Evolutionary conservation across 2,113 vertebrate genomes (phyloP).

Genomic region (Climacteris rufus): DNA sequence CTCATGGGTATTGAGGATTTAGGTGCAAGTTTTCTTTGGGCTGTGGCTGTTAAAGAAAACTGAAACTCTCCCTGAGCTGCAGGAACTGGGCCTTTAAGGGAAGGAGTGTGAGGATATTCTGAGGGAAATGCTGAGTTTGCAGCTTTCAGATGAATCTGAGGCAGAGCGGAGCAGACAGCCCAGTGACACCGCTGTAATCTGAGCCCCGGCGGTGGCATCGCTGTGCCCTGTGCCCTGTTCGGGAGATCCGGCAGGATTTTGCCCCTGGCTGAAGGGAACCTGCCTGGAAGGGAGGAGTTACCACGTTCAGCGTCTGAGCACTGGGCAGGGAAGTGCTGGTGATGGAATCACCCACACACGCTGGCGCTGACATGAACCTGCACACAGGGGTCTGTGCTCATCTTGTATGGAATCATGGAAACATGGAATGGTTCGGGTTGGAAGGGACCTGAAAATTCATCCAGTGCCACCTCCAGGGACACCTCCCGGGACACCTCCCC

Average conservation of each 20-base stretch:
- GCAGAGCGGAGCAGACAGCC: not conserved
- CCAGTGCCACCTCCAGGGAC: not conserved
- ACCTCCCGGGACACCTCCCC: not conserved
- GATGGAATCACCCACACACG: fast-evolving
- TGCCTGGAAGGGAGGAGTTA: not conserved
- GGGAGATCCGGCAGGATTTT: not conserved
- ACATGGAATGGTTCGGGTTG: not conserved
- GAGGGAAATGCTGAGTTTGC: not conserved
- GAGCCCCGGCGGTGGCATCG: not conserved
- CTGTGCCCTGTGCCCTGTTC: fast-evolving
- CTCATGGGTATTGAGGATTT: not conserved
- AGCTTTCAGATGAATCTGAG: not conserved
- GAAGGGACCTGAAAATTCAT: not conserved
- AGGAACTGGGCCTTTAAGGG: not conserved
- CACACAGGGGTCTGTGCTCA: fast-evolving
- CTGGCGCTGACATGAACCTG: too few relatives aligned
- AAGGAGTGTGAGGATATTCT: not conserved
- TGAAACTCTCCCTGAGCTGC: not conserved
- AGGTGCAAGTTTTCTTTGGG: not conserved
- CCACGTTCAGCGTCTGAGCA: fast-evolving
- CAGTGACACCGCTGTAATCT: fast-evolving
- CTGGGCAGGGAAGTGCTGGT: not conserved
- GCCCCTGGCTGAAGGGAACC: not conserved
- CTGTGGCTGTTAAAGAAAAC: not conserved
- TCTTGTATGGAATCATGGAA: fast-evolving